Evolutionary conservation across 2,888 invertebrate genomes (phyloP).

Genomic region (Lamellibrachia columna): DNA sequence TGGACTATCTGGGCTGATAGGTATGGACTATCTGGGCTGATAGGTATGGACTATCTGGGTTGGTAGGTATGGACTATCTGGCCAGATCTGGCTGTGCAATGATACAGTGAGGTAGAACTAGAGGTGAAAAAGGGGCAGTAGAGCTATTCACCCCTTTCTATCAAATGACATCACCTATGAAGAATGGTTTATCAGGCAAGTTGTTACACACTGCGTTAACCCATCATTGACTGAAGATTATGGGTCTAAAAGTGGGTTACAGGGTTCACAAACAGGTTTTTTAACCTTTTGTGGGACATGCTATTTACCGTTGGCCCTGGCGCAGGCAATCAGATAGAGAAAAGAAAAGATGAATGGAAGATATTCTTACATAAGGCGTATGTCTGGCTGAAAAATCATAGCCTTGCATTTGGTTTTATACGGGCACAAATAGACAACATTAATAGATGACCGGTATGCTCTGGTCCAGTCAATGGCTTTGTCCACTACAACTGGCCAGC

Average conservation of each 20-base stretch:
- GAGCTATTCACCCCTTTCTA: neutral
- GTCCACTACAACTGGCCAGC: too few relatives aligned
- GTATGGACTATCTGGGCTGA: too few relatives aligned
- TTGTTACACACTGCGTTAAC: neutral
- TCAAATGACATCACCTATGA: neutral
- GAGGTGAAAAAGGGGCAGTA: neutral
- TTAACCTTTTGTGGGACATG: neutral
- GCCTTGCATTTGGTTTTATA: neutral
- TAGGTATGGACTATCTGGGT: too few relatives aligned
- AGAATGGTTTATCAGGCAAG: neutral
- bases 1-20: too few relatives aligned
- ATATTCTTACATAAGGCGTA: neutral
- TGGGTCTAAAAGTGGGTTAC: neutral
- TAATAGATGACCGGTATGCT: neutral
- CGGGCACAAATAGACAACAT: neutral
- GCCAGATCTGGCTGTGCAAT: neutral
- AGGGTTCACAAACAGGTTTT: neutral
- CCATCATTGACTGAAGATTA: neutral
- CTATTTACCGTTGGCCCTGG: neutral
- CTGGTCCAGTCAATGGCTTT: too few relatives aligned
- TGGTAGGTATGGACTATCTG: neutral
- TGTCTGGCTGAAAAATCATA: neutral
- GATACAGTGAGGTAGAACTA: neutral
- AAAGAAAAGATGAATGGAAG: neutral
- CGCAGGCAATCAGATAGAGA: neutral